Evolutionary conservation across 2,797 vertebrate species (phyloP).

Genomic region (Hemitrygon akajei): DNA sequence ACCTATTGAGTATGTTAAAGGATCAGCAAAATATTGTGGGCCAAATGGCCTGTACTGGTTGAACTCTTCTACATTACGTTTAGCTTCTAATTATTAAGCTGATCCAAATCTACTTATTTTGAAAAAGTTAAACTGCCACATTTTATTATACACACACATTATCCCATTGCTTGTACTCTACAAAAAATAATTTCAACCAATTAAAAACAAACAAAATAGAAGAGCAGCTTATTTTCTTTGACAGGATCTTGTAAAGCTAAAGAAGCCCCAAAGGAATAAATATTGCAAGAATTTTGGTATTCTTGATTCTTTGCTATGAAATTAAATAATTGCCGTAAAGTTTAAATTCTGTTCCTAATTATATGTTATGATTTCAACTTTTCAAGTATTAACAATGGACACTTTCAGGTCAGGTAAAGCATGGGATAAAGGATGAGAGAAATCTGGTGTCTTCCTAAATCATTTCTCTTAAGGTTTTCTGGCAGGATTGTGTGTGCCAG

Average conservation of each 20-base stretch:
- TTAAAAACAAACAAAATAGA: not conserved
- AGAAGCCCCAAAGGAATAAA: not conserved
- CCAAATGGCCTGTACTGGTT: too few species aligned
- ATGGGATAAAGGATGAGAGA: not conserved
- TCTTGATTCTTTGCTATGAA: too few species aligned
- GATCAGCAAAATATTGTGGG: too few species aligned
- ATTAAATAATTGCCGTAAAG: not conserved
- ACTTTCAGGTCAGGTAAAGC: not conserved
- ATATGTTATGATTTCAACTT: not conserved
- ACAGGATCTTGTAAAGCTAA: not conserved
- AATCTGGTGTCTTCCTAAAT: not conserved
- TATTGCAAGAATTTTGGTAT: not conserved
- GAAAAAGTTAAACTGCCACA: too few species aligned
- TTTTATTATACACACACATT: not conserved
- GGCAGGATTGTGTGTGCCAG: not conserved
- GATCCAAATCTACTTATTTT: too few species aligned
- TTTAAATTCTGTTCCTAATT: not conserved
- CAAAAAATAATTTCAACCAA: not conserved
- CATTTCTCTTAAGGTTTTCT: not conserved
- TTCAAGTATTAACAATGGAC: not conserved
- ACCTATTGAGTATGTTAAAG: too few species aligned
- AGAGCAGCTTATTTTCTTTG: conserved; percentile 33
- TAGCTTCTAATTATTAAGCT: too few species aligned
- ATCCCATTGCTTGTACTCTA: not conserved
- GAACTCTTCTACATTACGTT: too few species aligned